A percentile compares a stretch with the other conserved stretches of the same genome.
These are phyloP conservation scores for Sander lucioperca DNA, from an alignment of 2,113 vertebrate species.

Conservation along the genomic window DNA sequence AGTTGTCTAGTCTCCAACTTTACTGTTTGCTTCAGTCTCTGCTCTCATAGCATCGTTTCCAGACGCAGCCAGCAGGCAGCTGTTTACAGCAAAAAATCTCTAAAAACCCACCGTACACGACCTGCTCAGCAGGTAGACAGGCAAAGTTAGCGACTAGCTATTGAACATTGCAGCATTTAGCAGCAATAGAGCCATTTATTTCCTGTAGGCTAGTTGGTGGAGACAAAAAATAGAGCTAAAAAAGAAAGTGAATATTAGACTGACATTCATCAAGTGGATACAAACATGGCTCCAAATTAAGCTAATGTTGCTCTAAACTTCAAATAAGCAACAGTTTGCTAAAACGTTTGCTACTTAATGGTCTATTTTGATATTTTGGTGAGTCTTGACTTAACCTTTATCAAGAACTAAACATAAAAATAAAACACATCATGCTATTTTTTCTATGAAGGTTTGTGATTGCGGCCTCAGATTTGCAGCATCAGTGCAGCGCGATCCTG, in stretches of 20 bases:
- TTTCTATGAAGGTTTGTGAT: slow-evolving; percentile 36
- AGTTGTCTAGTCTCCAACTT: not conserved
- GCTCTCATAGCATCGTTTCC: not conserved
- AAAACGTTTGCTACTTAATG: not conserved
- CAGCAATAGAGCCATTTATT: not conserved
- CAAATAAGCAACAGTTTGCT: too few species aligned
- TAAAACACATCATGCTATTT: slow-evolving; percentile 20
- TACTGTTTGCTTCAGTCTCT: too few species aligned
- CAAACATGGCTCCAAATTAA: too few species aligned
- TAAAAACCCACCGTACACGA: not conserved
- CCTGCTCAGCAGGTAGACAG: not conserved
- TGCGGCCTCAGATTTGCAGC: slow-evolving; percentile 55
- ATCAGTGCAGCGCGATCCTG: slow-evolving; percentile 18
- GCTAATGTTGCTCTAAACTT: too few species aligned
- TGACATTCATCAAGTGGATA: too few species aligned
- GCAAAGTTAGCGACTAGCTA: not conserved
- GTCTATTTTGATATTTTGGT: not conserved
- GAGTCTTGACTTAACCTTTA: slow-evolving; percentile 9
- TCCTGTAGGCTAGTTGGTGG: not conserved
- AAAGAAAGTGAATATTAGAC: not conserved
- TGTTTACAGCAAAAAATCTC: not conserved
- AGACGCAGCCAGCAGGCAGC: not conserved
- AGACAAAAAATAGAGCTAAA: not conserved
- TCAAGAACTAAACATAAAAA: slow-evolving; percentile 23
- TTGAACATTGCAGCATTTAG: not conserved